These are phyloP conservation scores for Scomber colias DNA, from an alignment of 2,113 vertebrate species.

Conservation along the genomic window DNA sequence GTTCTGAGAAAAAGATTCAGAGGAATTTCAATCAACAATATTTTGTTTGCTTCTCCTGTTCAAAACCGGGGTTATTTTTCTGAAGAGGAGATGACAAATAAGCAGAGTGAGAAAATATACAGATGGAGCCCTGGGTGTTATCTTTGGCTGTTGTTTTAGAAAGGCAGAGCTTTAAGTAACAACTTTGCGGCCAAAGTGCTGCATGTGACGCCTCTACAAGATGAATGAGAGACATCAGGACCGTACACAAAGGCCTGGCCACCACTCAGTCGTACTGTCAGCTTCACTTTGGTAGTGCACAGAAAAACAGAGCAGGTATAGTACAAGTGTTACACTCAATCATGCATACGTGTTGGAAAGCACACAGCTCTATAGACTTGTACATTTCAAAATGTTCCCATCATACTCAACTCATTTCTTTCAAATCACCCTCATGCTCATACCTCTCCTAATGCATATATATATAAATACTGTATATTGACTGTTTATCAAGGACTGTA, in stretches of 20 bases:
- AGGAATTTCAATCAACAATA: neutral
- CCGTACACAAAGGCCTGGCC: constrained; percentile 9
- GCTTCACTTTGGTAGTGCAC: neutral
- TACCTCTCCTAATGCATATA: too few relatives aligned
- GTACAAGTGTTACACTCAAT: neutral
- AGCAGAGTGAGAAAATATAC: constrained; percentile 17
- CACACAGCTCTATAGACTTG: neutral
- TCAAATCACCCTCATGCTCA: neutral
- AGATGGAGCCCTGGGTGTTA: constrained; percentile 21
- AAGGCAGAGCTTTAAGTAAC: constrained; percentile 10
- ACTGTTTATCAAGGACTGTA: too few relatives aligned
- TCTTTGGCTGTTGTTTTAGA: constrained; percentile 50
- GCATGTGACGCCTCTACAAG: constrained; percentile 1
- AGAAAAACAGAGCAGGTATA: constrained; percentile 9
- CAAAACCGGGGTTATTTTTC: neutral
- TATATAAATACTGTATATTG: too few relatives aligned
- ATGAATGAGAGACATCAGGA: constrained; percentile 24
- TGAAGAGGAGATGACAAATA: constrained; percentile 25
- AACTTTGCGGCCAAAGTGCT: constrained; percentile 11
- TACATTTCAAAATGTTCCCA: neutral
- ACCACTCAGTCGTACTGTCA: constrained; percentile 1
- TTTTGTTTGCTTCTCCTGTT: constrained; percentile 7
- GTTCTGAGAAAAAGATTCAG: constrained; percentile 23
- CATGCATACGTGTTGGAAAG: constrained; percentile 10
- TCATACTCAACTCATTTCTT: neutral